Conservation (phyloP, 2,797 vertebrate species). For the Myripristis murdjan region DNA sequence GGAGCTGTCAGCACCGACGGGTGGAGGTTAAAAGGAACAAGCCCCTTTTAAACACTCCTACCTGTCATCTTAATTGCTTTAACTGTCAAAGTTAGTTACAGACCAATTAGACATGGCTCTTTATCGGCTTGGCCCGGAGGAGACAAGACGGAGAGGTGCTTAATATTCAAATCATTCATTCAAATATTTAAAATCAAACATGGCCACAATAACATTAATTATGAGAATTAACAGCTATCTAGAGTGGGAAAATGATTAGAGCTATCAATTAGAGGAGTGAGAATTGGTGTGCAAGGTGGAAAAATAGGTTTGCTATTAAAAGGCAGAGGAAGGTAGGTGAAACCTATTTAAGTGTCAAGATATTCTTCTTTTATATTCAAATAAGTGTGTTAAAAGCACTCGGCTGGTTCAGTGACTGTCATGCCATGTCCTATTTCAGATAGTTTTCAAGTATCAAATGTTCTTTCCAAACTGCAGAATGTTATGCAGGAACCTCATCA, state of each 20-base stretch:
- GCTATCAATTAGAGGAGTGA: conserved; percentile 42
- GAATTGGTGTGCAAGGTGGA: conserved; percentile 26
- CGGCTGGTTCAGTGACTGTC: background rate
- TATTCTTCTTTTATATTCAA: conserved; percentile 17
- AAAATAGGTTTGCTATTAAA: conserved; percentile 38
- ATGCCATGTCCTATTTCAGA: background rate
- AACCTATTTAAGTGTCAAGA: conserved; percentile 21
- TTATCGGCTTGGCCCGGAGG: conserved; percentile 47
- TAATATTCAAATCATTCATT: conserved; percentile 74
- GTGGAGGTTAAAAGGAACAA: conserved; percentile 71
- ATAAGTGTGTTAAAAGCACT: conserved; percentile 16
- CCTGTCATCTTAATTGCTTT: conserved; percentile 86
- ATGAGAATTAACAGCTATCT: conserved; percentile 63
- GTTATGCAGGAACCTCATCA: background rate
- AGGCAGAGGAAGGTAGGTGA: conserved; percentile 19
- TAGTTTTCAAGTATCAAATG: conserved; percentile 4
- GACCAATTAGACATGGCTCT: conserved; percentile 82
- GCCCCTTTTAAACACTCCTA: conserved; percentile 76
- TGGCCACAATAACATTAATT: conserved; percentile 71
- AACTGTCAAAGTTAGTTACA: conserved; percentile 79
- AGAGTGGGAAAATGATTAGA: conserved; percentile 64
- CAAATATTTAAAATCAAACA: conserved; percentile 76
- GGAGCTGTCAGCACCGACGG: conserved; percentile 68
- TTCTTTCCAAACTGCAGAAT: background rate
- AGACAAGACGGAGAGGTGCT: conserved; percentile 46